Base-by-base conservation (phyloP, 2,888 invertebrate species). In the Peribatodes rhomboidaria region DNA sequence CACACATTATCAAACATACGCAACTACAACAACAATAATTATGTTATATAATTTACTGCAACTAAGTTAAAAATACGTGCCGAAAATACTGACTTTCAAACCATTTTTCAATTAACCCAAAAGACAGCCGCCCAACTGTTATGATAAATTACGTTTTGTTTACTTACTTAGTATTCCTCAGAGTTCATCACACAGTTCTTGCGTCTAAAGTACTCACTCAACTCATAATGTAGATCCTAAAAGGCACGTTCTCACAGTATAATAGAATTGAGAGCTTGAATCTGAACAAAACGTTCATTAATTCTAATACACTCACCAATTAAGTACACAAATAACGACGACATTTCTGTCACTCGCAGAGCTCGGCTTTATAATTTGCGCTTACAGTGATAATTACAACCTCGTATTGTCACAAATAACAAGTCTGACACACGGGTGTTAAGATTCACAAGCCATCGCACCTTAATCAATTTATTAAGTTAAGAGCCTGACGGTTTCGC, bases 231-330 rank as follows among this genome's bases (percentile, higher is more conserved):
- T 22, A 13, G 27, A 9, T 39, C 20, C 27, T 31, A 39, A 62
- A 59, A 8, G 13, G 35, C 20, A 31, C 47, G 33, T 47, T 20
- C 20, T 54, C 42, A 60, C 56, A 37, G 33, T 8, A 52, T 31
- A 22, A 35, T 16, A 49, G 31, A 68, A 60, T 7, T 49, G 52
- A 44, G 41, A 62, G 9, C 47, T 27, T 3, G 47, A 59, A 31
- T 13, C n/a, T 46, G 33, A 56, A 56, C 50, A 52, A 46, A 53
- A 64, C 42, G 57, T 57, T 73, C 69, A 73, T 75, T 65, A 70
- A 31, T 65, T 42, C 54, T 56, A 69, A 69, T 64, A 70, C 75
- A 83, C 88, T 87, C 70, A 89, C 89, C 86, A 68, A 84, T 77
- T 72, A 85, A 59, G 16, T 78, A 68, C 55, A 77, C 71, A 76